These are phyloP conservation scores for Empis livida DNA, from an alignment of 2,888 invertebrate species.

Conservation along the genomic window DNA sequence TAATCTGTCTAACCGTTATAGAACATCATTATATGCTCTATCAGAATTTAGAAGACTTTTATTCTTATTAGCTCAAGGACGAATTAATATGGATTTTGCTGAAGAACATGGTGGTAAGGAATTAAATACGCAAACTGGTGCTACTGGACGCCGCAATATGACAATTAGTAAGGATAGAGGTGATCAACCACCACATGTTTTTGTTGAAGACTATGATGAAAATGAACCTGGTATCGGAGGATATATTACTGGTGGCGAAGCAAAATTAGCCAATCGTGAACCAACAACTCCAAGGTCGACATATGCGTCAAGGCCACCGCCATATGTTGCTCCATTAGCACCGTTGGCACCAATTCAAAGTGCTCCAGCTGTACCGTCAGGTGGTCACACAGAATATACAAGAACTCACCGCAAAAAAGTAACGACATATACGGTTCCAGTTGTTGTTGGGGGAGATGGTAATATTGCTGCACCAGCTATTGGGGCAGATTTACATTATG, in stretches of 20 bases:
- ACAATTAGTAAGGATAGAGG: constrained; percentile 30
- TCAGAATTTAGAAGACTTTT: constrained; percentile 26
- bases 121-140: constrained; percentile 12
- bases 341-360: constrained; percentile 4
- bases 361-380: constrained; percentile 4
- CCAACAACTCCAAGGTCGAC: constrained; percentile 11
- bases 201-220: constrained; percentile 25
- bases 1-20: constrained; percentile 17
- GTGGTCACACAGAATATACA: constrained; percentile 13
- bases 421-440: constrained; percentile 15
- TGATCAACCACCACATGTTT: constrained; percentile 32
- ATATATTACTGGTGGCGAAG: constrained; percentile 11
- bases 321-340: constrained; percentile 1
- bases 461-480: background rate
- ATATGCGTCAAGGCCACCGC: constrained; percentile 4
- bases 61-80: constrained; percentile 25
- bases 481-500: background rate
- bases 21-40: constrained; percentile 19
- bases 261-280: constrained; percentile 4
- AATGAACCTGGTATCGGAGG: constrained; percentile 28
- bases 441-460: constrained; percentile 5
- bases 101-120: constrained; percentile 15
- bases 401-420: constrained; percentile 17
- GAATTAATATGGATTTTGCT: constrained; percentile 20
- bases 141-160: constrained; percentile 14